phyloP scores from a whole-genome alignment of 2,888 invertebrate species.

The Meghimatium bilineatum region DNA sequence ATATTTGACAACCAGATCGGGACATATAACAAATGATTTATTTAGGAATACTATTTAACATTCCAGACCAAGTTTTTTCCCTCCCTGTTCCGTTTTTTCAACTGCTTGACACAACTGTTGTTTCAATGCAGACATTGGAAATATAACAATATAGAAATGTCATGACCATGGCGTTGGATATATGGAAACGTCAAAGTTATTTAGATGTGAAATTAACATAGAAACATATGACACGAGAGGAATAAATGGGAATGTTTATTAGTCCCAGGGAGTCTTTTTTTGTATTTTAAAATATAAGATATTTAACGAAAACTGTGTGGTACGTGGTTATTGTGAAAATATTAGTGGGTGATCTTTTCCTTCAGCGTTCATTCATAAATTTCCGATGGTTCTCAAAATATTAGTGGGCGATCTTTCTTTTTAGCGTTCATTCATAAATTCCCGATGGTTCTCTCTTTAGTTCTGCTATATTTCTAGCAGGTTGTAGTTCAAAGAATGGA shows the following conservation, averaged over 20 bases:
- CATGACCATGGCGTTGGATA: neutral
- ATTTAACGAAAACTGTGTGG: neutral
- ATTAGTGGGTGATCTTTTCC: neutral
- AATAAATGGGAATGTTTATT: neutral
- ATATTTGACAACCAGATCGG: neutral
- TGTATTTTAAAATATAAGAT: neutral
- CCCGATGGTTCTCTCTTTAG: too few relatives aligned
- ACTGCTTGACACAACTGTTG: neutral
- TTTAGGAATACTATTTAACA: neutral
- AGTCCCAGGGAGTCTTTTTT: neutral
- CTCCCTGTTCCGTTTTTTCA: neutral
- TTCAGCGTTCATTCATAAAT: too few relatives aligned
- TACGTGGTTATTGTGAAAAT: neutral
- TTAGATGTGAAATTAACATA: neutral
- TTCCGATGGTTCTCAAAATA: too few relatives aligned
- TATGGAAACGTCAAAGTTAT: neutral
- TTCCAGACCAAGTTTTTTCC: neutral
- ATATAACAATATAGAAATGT: neutral
- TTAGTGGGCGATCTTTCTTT: too few relatives aligned
- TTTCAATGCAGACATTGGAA: neutral
- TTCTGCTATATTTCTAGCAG: too few relatives aligned
- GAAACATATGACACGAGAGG: neutral
- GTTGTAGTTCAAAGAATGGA: too few relatives aligned
- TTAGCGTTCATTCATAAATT: too few relatives aligned
- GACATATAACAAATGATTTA: neutral